phyloP scores from a whole-genome alignment of 2,113 vertebrate genomes.

The Delphinapterus leucas region DNA sequence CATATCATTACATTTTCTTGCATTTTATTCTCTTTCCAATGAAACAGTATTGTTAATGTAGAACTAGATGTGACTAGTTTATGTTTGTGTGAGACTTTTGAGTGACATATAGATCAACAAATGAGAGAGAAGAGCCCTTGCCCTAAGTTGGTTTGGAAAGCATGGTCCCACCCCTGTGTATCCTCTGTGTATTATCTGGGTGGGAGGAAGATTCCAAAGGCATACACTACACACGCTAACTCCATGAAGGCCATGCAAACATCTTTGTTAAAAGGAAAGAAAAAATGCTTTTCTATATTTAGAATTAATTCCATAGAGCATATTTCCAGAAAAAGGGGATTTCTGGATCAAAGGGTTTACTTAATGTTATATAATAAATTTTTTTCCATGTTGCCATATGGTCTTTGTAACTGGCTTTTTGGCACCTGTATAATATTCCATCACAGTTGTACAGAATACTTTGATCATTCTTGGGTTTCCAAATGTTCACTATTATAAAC shows the following conservation, averaged over 20 bases:
- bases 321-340: not conserved
- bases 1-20: not conserved
- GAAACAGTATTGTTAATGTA: not conserved
- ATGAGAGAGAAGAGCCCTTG: not conserved
- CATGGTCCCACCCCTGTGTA: rapidly evolving
- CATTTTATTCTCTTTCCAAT: not conserved
- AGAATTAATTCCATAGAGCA: not conserved
- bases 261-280: not conserved
- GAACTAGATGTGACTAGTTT: not conserved
- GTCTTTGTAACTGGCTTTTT: not conserved
- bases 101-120: not conserved
- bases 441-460: not conserved
- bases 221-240: rapidly evolving
- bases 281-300: not conserved
- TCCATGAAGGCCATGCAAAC: not conserved
- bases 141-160: not conserved
- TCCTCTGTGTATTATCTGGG: not conserved
- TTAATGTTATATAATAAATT: not conserved
- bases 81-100: not conserved
- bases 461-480: not conserved
- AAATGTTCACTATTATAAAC: not conserved
- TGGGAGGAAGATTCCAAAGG: too few species aligned
- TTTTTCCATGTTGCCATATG: not conserved
- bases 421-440: not conserved
- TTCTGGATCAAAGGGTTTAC: not conserved